phyloP scores from a whole-genome alignment of 2,113 vertebrate genomes.

The Mustela nigripes region DNA sequence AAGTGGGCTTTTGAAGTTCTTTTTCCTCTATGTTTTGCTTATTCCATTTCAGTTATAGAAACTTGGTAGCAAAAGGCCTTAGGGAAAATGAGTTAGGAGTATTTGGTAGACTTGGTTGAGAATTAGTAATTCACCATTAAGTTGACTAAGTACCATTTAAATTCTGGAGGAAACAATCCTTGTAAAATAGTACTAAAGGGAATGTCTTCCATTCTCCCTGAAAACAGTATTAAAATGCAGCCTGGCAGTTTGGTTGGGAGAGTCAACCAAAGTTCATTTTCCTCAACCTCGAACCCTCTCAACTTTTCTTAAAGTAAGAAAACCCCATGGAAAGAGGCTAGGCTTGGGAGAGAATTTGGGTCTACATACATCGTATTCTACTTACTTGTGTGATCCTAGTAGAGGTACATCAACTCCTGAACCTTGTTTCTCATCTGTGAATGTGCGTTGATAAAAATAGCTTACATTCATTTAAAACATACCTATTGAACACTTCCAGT shows the following conservation, averaged over 20 bases:
- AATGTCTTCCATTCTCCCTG: neutral
- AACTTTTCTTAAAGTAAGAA: neutral
- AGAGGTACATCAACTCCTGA: neutral
- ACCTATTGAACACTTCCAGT: neutral
- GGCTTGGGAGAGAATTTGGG: neutral
- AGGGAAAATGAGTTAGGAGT: slow-evolving; percentile 2
- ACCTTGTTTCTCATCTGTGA: neutral
- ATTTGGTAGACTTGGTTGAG: neutral
- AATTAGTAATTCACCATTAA: neutral
- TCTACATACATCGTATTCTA: neutral
- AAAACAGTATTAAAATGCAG: neutral
- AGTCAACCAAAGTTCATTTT: neutral
- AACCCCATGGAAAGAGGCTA: neutral
- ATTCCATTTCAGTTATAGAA: neutral
- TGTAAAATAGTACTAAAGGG: neutral
- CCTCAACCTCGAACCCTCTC: neutral
- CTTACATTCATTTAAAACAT: neutral
- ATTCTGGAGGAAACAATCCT: neutral
- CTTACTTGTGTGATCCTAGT: neutral
- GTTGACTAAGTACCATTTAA: neutral
- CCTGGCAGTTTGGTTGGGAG: neutral
- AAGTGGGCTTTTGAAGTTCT: neutral
- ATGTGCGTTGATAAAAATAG: neutral
- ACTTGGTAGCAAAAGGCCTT: neutral
- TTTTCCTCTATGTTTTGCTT: neutral